Base-by-base conservation (phyloP, 2,888 invertebrate genomes). In the Tyria jacobaeae region DNA sequence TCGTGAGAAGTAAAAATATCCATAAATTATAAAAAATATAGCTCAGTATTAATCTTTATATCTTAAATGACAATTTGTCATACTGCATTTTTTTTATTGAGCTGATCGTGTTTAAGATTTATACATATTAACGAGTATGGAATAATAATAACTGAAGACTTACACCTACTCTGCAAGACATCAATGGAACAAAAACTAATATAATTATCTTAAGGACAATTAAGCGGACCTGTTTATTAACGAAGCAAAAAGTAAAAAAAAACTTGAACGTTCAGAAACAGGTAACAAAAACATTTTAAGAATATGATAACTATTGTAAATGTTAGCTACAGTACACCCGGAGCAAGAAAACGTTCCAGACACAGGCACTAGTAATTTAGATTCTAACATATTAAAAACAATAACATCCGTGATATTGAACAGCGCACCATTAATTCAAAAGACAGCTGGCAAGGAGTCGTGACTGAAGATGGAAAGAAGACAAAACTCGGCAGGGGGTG, bases 401-500 rank as follows among this genome's bases (percentile, higher is more conserved):
- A 69, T 76, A 73, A 69, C 61, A 76, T 70, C 75, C 55, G 59
- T 62, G 63, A 64, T 63, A 73, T 71, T 65, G 62, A 71, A 65
- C 58, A 34, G 52, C 37, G 37, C 41, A 64, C 68, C 57, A 64
- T 71, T 66, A 61, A 76, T 68, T 64, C 70, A 60, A n/a, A n/a
- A n/a, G n/a, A n/a, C n/a, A n/a, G n/a, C n/a, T 60, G 66, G 66
- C 60, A 63, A 74, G 76, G 66, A 77, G 68, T 83, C 80, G 78
- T 82, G 84, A 80, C 75, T 75, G 65, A 50, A 78, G 70, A 82
- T 81, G 81, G 74, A 76, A 84, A 69, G 73, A 68, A 73, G 80
- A 82, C 81, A 80, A 78, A 78, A 74, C 82, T 66, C 81, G 62
- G 78, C 80, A 77, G 81, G 84, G 71, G 83, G 79, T 76, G 71